These are phyloP conservation scores for Chloropsis cyanopogon DNA, from an alignment of 2,113 vertebrate genomes.

Conservation along the genomic window DNA sequence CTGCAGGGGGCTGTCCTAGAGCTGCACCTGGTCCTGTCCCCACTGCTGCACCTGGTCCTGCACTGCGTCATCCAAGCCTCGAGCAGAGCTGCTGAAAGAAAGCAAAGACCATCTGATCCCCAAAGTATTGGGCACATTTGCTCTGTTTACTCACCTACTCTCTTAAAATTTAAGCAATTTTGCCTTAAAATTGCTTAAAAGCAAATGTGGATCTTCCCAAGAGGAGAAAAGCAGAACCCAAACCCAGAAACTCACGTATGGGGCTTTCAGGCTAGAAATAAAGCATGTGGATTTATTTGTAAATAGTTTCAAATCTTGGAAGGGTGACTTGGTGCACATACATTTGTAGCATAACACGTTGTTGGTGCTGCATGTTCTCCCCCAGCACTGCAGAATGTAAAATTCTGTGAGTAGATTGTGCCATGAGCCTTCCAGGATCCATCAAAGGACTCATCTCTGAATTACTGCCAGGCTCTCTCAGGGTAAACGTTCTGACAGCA, in stretches of 20 bases:
- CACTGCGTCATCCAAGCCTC: background rate
- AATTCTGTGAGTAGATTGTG: background rate
- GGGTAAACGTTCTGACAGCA: background rate
- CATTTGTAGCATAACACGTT: background rate
- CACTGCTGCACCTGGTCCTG: background rate
- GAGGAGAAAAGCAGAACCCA: background rate
- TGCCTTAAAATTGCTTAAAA: background rate
- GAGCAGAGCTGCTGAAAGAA: background rate
- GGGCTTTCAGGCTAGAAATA: background rate
- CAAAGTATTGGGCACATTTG: background rate
- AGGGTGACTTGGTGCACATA: background rate
- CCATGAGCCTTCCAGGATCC: background rate
- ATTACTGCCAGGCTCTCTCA: background rate
- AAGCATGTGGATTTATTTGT: background rate
- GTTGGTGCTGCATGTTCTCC: background rate
- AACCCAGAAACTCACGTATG: background rate
- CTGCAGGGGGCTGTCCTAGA: background rate
- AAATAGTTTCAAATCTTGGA: background rate
- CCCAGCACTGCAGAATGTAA: background rate
- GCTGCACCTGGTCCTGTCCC: background rate
- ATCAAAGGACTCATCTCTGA: background rate
- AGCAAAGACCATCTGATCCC: background rate
- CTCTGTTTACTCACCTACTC: background rate
- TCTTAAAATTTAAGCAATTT: background rate
- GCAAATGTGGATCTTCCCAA: background rate